A percentile compares a stretch with the other conserved stretches of the same genome.
Evolutionary conservation across 2,113 vertebrate genomes (phyloP).

Genomic region (Cisticola juncidis): DNA sequence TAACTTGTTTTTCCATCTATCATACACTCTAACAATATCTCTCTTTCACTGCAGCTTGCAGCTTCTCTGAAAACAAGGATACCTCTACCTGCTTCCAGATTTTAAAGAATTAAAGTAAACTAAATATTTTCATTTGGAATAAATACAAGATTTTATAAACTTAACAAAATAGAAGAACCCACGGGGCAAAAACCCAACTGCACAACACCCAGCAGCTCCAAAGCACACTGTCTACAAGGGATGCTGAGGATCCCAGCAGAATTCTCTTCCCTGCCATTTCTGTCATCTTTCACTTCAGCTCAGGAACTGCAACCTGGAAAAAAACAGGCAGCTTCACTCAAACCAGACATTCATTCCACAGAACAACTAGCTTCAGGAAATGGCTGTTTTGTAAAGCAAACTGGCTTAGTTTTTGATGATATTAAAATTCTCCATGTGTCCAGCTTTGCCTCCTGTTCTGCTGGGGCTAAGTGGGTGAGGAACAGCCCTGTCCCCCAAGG

Average conservation of each 20-base stretch:
- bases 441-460: not conserved
- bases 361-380: not conserved
- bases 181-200: not conserved
- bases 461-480: not conserved
- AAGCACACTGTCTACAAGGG: not conserved
- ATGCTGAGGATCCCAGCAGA: not conserved
- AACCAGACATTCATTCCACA: accelerated
- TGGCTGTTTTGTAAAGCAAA: not conserved
- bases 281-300: not conserved
- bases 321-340: not conserved
- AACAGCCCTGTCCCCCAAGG: not conserved
- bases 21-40: not conserved
- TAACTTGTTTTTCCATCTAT: not conserved
- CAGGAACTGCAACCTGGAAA: not conserved
- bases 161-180: not conserved
- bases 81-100: not conserved
- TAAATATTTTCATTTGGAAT: not conserved
- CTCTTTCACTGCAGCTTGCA: not conserved
- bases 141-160: not conserved
- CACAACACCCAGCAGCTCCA: not conserved
- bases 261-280: not conserved
- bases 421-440: accelerated
- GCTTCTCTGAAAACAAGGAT: not conserved
- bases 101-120: not conserved
- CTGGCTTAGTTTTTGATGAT: not conserved